Conservation (phyloP, 2,888 invertebrate genomes). For the Polia nebulosa region DNA sequence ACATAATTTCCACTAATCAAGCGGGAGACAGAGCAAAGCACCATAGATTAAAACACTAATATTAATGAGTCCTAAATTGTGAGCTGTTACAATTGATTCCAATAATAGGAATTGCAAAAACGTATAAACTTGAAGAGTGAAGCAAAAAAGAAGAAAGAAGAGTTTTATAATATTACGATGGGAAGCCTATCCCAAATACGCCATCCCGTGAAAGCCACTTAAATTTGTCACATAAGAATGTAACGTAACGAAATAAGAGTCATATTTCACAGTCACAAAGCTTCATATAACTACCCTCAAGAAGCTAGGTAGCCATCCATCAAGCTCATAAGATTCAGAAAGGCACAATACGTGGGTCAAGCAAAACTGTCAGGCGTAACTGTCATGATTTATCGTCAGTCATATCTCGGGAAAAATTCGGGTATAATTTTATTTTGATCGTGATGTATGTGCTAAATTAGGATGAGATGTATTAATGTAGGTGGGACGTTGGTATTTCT, state of each 20-base stretch:
- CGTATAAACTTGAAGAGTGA: no score
- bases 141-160: no score
- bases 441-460: constrained; percentile 28
- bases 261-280: constrained; percentile 58
- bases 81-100: no score
- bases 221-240: constrained; percentile 12
- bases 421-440: constrained; percentile 57
- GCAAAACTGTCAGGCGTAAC: constrained; percentile 50
- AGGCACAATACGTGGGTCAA: constrained; percentile 67
- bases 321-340: constrained; percentile 58
- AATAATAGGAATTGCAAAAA: no score
- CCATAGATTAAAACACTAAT: no score
- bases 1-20: no score
- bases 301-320: constrained; percentile 55
- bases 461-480: constrained; percentile 1
- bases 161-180: no score
- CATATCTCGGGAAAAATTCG: constrained; percentile 34
- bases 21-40: no score
- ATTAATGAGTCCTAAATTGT: no score
- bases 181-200: not conserved
- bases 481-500: no score
- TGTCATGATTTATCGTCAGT: constrained; percentile 59
- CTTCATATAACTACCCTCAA: constrained; percentile 30
- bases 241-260: constrained; percentile 32
- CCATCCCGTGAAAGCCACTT: not conserved